Percentiles rank a stretch among this genome's conserved stretches.
Conservation (phyloP, 2,888 invertebrate genomes). For the Plemyria rubiginata region DNA sequence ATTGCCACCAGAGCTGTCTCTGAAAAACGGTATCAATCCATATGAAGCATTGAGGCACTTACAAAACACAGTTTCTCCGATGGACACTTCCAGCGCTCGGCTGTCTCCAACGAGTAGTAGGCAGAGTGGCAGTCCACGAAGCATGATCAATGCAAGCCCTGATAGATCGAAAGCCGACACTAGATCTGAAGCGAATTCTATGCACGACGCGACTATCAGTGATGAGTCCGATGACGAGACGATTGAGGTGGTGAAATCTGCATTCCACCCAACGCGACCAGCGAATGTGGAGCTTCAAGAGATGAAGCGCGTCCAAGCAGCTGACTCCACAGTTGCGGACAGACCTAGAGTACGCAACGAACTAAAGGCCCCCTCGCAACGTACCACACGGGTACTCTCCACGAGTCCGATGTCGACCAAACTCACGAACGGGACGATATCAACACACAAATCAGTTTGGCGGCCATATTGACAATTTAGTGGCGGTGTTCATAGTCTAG, state of each 20-base stretch:
- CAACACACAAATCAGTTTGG: constrained; percentile 89
- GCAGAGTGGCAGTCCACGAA: constrained; percentile 82
- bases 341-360: constrained; percentile 78
- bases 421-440: constrained; percentile 81
- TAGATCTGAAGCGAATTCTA: constrained; percentile 87
- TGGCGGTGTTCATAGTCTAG: constrained; percentile 54
- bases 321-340: constrained; percentile 85
- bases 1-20: constrained; percentile 77
- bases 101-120: constrained; percentile 84
- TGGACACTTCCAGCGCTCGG: constrained; percentile 77
- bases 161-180: constrained; percentile 83
- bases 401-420: constrained; percentile 85
- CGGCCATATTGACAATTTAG: constrained; percentile 87
- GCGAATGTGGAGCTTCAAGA: constrained; percentile 84
- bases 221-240: constrained; percentile 89
- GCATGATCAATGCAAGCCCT: constrained; percentile 71
- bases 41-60: constrained; percentile 82
- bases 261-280: constrained; percentile 88
- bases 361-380: constrained; percentile 86
- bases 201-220: constrained; percentile 85
- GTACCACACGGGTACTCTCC: constrained; percentile 74
- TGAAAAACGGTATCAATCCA: constrained; percentile 84
- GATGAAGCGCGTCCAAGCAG: constrained; percentile 82
- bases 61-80: constrained; percentile 76
- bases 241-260: constrained; percentile 91